Percentiles rank a stretch among this genome's conserved stretches.
Conservation (phyloP, 2,888 invertebrate species). For the Spicauda simplicius region DNA sequence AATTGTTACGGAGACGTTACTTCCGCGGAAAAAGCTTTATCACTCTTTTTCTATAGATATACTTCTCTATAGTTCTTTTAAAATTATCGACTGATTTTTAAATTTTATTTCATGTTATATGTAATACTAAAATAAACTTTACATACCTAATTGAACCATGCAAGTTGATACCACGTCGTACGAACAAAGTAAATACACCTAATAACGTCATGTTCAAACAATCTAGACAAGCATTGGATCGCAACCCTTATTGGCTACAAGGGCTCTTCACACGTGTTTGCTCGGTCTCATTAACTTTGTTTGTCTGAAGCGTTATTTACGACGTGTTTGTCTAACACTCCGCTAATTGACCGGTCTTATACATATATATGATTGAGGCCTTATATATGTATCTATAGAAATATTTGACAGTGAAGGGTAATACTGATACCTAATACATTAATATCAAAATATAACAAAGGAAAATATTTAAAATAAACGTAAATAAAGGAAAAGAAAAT, state of each 20-base stretch:
- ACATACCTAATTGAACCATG: background rate
- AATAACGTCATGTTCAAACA: slow-evolving; percentile 69
- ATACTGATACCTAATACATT: too few species aligned
- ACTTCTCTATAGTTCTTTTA: too few species aligned
- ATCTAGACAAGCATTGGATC: slow-evolving; percentile 65
- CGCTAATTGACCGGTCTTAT: slow-evolving; percentile 64
- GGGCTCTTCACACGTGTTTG: slow-evolving; percentile 76
- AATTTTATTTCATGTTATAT: too few species aligned
- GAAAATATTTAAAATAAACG: too few species aligned
- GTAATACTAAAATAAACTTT: background rate
- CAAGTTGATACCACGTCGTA: slow-evolving; percentile 25
- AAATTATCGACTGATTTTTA: too few species aligned
- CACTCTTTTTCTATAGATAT: too few species aligned
- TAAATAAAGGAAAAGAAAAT: too few species aligned
- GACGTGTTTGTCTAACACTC: slow-evolving; percentile 72
- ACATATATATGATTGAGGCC: too few species aligned
- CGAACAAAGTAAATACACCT: slow-evolving; percentile 63
- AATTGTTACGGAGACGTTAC: too few species aligned
- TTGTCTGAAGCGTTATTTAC: slow-evolving; percentile 78
- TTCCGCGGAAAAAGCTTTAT: too few species aligned
- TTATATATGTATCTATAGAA: background rate
- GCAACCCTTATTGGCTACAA: slow-evolving; percentile 75
- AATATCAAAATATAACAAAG: too few species aligned
- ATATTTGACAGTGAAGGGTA: background rate
- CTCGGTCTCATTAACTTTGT: slow-evolving; percentile 75